phyloP scores from a whole-genome alignment of 2,888 invertebrate species.

The Stenurella melanura region DNA sequence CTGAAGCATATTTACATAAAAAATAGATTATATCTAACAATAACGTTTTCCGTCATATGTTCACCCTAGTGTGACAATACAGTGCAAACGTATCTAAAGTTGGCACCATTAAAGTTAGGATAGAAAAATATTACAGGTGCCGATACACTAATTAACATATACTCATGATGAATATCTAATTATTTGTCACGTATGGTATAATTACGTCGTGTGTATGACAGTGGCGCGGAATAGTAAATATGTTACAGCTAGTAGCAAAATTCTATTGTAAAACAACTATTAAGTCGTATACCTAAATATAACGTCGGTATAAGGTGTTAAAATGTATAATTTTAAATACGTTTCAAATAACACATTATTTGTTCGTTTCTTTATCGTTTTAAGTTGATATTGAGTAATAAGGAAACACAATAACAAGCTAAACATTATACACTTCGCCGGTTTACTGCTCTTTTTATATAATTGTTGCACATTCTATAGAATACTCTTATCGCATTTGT shows the following conservation, averaged over 20 bases:
- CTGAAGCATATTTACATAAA: conserved; percentile 22
- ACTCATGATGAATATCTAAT: background rate
- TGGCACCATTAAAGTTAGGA: background rate
- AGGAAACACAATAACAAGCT: too few relatives aligned
- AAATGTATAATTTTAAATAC: too few relatives aligned
- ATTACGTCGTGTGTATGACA: too few relatives aligned
- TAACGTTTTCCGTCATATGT: conserved; percentile 24
- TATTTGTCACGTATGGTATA: background rate
- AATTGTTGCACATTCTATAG: too few relatives aligned
- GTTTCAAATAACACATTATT: too few relatives aligned
- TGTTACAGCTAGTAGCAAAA: background rate
- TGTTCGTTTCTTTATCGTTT: too few relatives aligned
- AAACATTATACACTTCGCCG: too few relatives aligned
- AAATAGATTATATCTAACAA: conserved; percentile 28
- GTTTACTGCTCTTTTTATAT: too few relatives aligned
- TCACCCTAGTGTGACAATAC: conserved; percentile 21
- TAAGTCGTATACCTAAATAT: background rate
- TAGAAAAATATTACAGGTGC: background rate
- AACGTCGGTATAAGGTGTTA: too few relatives aligned
- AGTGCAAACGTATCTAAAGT: conserved; percentile 28
- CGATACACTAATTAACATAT: background rate
- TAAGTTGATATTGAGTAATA: too few relatives aligned
- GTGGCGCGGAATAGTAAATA: background rate
- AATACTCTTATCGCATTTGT: too few relatives aligned
- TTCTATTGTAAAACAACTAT: background rate